phyloP scores from a whole-genome alignment of 37 sponge, comb jelly and placozoan genomes.

The Diacarnus erythraeanus region DNA sequence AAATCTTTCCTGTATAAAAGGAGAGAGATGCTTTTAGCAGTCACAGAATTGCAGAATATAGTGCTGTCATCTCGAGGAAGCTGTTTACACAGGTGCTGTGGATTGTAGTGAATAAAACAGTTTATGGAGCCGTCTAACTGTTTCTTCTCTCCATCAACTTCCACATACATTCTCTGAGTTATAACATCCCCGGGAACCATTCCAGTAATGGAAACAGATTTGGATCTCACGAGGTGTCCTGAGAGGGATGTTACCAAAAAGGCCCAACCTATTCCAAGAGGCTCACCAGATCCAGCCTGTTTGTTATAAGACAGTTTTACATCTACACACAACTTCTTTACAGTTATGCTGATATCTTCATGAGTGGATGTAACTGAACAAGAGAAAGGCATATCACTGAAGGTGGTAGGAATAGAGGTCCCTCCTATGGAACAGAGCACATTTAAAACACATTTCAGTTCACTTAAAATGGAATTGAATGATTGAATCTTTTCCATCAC shows the following conservation, averaged over 20 bases:
- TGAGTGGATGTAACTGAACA: background rate
- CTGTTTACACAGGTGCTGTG: background rate
- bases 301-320: constrained; percentile 10
- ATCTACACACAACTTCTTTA: background rate
- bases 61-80: background rate
- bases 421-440: background rate
- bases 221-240: background rate
- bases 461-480: background rate
- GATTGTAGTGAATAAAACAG: constrained; percentile 3
- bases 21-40: background rate
- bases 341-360: background rate
- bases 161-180: background rate
- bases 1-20: background rate
- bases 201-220: constrained; percentile 1
- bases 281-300: background rate
- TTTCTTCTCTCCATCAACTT: background rate
- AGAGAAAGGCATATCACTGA: background rate
- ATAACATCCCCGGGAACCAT: constrained; percentile 4
- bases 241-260: background rate
- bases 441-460: constrained; percentile 1
- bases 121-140: background rate
- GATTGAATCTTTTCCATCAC: background rate
- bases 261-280: constrained; percentile 7
- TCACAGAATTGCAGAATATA: background rate
- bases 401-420: background rate